Evolutionary conservation across 2,888 invertebrate genomes (phyloP).

Genomic region (Scrobipalpa costella): DNA sequence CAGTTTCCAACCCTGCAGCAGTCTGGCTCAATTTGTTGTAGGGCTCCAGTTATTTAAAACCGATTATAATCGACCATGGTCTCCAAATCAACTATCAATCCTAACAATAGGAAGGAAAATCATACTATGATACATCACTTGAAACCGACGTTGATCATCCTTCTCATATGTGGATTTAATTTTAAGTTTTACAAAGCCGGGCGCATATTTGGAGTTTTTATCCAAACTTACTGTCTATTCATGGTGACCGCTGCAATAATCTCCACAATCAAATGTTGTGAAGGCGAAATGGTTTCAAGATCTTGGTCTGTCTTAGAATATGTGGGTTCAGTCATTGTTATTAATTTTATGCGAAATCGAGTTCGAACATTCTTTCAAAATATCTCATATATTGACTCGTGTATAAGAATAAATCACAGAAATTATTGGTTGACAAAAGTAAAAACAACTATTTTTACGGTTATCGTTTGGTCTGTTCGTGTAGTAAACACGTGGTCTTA

Average conservation of each 20-base stretch:
- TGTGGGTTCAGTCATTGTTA: slow-evolving; percentile 44
- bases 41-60: slow-evolving; percentile 29
- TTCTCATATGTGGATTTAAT: slow-evolving; percentile 62
- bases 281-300: slow-evolving; percentile 44
- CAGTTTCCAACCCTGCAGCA: slow-evolving; percentile 44
- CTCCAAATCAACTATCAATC: slow-evolving; percentile 31
- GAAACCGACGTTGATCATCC: slow-evolving; percentile 47
- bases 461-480: slow-evolving; percentile 52
- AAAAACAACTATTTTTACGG: slow-evolving; percentile 43
- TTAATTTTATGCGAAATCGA: slow-evolving; percentile 52
- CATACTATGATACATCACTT: slow-evolving; percentile 43
- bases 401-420: slow-evolving; percentile 51
- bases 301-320: slow-evolving; percentile 63
- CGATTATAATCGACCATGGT: slow-evolving; percentile 40
- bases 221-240: slow-evolving; percentile 47
- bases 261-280: slow-evolving; percentile 52
- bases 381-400: slow-evolving; percentile 51
- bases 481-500: slow-evolving; percentile 49
- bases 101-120: slow-evolving; percentile 32
- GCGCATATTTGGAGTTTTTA: slow-evolving; percentile 36
- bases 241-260: slow-evolving; percentile 45
- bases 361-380: slow-evolving; percentile 47
- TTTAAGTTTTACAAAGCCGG: slow-evolving; percentile 51
- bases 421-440: slow-evolving; percentile 44
- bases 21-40: slow-evolving; percentile 46